Evolutionary conservation across 1,140 invertebrate genomes (phyloP), one percentile per base, ranked within the genome.

Genomic region (Drosophila bocki): DNA sequence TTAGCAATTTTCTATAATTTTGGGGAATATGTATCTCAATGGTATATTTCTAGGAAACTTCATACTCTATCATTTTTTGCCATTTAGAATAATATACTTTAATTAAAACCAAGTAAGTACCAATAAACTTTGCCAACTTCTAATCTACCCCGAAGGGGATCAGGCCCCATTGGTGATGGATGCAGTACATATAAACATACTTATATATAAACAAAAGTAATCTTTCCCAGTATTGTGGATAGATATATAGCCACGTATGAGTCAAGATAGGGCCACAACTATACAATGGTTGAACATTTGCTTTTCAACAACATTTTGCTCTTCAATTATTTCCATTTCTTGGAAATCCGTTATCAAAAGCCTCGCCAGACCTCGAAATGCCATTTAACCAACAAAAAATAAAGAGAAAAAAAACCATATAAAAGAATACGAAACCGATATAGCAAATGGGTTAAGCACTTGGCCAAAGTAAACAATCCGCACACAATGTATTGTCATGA

Each of bases 311-410:
- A 83, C 83, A 83, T 78, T 80, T 88, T 80, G 84, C 84, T 75
- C 70, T 88, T 88, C 78, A 83, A 87, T 88, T 87, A 86, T 79
- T 78, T 64, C 48, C 48, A 87, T 74, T 88, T 90, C 84, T 84
- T 54, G 67, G 85, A 88, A 88, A 44, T 69, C 26, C 69, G 58
- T 88, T 88, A 88, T 88, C 84, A 81, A 33, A 37, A 33, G 33
- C 39, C 50, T 51, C 29, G 54, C 19, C 69, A 72, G 69, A 37
- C 69, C 53, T 59, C 42, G 41, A 70, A 74, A 75, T 62, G 68
- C 37, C 56, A 59, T 74, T 54, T 39, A 65, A 58, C 58, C 78
- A 79, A 59, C 44, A 63, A 64, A 58, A 51, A 58, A 50, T 11
- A 22, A 64, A 13, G 17, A 47, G 37, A 60, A 39, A 33, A 57